Evolutionary conservation across 92 coral and sea anemone species (phyloP).

Genomic region (Phenganax subtilis): DNA sequence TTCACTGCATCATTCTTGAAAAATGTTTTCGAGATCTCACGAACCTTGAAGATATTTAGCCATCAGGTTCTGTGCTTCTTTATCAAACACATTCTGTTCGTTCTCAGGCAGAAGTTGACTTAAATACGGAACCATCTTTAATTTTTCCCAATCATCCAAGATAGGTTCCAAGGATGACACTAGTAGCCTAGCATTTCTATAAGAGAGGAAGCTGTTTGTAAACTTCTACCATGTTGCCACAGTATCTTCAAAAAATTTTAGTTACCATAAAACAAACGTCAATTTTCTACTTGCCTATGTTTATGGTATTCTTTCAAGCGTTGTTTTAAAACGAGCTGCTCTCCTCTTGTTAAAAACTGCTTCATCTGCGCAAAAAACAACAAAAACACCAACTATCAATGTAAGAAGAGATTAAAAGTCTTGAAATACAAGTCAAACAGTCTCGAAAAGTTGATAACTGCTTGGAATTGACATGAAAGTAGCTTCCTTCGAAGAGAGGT

Average conservation of each 20-base stretch:
- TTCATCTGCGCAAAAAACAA: constrained; percentile 58
- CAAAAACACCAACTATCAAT: background rate
- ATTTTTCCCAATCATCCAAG: constrained; percentile 78
- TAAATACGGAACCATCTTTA: constrained; percentile 78
- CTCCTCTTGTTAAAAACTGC: constrained; percentile 89
- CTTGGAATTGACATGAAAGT: no score
- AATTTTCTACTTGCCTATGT: constrained; percentile 57
- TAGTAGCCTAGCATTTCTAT: constrained; percentile 67
- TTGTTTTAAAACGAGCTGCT: constrained; percentile 84
- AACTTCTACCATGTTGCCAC: background rate
- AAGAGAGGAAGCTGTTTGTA: background rate
- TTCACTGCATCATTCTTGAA: no score
- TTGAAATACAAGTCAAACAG: no score
- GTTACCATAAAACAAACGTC: background rate
- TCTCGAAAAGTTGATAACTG: no score
- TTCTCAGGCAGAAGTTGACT: constrained; percentile 80
- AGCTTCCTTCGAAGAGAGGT: no score
- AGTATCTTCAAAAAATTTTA: background rate
- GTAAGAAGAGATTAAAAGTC: no score
- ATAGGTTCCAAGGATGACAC: constrained; percentile 82
- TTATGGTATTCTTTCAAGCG: constrained; percentile 71
- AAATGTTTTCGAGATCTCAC: constrained; percentile 8
- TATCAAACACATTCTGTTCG: constrained; percentile 84
- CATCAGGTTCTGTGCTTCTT: constrained; percentile 79
- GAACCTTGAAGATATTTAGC: constrained; percentile 79